phyloP scores from a whole-genome alignment of 2,888 invertebrate genomes.

The Cordylochernes scorpioides region DNA sequence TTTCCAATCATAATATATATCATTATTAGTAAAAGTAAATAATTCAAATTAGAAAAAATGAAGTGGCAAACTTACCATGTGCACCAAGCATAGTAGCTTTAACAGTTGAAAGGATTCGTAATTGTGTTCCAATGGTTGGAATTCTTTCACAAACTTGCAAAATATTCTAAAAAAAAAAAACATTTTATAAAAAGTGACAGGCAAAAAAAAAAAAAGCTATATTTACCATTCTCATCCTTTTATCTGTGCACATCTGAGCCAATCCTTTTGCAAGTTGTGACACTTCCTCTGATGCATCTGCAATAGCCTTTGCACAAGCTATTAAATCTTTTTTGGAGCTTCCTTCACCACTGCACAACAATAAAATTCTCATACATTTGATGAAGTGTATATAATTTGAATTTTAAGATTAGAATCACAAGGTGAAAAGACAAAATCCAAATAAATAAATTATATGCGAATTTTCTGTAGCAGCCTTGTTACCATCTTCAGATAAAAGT shows the following conservation, averaged over 20 bases:
- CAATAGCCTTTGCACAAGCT: constrained; percentile 90
- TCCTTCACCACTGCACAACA: constrained; percentile 8
- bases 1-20: too few relatives aligned
- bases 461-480: too few relatives aligned
- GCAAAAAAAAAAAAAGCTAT: neutral
- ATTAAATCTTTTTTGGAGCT: constrained; percentile 90
- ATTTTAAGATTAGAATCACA: neutral
- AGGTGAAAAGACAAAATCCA: too few relatives aligned
- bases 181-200: neutral
- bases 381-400: neutral
- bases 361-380: neutral
- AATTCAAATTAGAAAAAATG: too few relatives aligned
- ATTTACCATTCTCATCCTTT: constrained; percentile 69
- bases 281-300: constrained; percentile 93
- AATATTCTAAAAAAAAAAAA: constrained; percentile 37
- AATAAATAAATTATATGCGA: too few relatives aligned
- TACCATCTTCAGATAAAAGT: too few relatives aligned
- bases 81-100: constrained; percentile 99
- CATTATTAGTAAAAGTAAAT: too few relatives aligned
- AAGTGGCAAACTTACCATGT: constrained; percentile 75
- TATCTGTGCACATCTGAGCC: constrained; percentile 93
- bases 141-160: constrained; percentile 96
- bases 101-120: constrained; percentile 93
- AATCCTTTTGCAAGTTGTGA: constrained; percentile 88
- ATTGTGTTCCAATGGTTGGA: constrained; percentile 93